Evolutionary conservation across 2,113 vertebrate species (phyloP), one percentile per base, ranked within the genome.

Genomic region (Antigone vipio): DNA sequence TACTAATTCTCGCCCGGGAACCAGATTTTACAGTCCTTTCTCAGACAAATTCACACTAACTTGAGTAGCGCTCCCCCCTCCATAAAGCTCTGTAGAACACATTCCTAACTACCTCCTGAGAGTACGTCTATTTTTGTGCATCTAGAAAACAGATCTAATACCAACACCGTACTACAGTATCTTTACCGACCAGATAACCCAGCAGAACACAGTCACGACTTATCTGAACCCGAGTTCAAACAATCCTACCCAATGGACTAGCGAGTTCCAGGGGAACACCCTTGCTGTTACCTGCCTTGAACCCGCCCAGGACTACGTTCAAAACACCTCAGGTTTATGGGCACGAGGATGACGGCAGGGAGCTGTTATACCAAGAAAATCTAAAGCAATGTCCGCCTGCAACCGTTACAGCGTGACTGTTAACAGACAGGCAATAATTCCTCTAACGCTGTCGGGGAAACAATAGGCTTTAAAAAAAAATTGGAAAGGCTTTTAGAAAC

Each of bases 241-340:
- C 35, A 88, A 38, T 32, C 35, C 71, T 62, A 47, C 27, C 62
- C 67, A 80, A 89, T 9, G 71, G 72, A 91, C 75, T 18, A 40
- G 50, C 56, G 47, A 68, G 55, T 79, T 89, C 56, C 76, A 12
- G 50, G 66, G 42, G 26, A 93, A 89, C 84, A 79, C 63, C 74
- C 68, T 56, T 47, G 49, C 73, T 85, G 66, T 89, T 56, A 85
- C 86, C 91, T 94, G 71, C 84, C 84, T 69, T 75, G 95, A 85
- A 79, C 84, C 77, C 7, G 4, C 21, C 21, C 78, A 73, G 45
- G 58, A 73, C 62, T 79, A 14, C 4, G 32, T 87, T 53, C 80
- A 58, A 88, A 93, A 49, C 29, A 79, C 53, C 49, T 76, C 34
- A 78, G 55, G 53, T 87, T 91, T 55, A 64, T 64, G 62, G 69